phyloP scores from a whole-genome alignment of 2,113 vertebrate genomes.

The Pipra filicauda region DNA sequence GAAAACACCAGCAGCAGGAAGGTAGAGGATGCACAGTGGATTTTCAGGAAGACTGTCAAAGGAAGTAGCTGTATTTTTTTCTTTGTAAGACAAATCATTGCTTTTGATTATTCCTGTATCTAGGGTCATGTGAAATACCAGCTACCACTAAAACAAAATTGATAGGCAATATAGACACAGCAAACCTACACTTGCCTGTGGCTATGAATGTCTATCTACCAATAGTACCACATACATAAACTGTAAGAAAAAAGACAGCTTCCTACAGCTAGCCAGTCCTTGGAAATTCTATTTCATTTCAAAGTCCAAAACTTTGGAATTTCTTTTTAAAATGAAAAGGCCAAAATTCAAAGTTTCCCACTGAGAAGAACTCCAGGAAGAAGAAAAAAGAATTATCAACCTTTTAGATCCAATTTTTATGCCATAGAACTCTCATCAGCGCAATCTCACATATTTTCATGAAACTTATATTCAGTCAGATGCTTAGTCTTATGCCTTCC shows the following conservation, averaged over 20 bases:
- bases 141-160: background rate
- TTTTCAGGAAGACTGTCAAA: background rate
- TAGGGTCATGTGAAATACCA: background rate
- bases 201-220: background rate
- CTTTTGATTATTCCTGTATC: background rate
- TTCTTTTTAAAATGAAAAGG: background rate
- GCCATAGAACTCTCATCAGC: background rate
- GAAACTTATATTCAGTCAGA: background rate
- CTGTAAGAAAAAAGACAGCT: background rate
- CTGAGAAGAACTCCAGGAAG: background rate
- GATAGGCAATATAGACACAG: background rate
- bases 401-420: background rate
- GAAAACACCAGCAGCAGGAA: background rate
- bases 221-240: background rate
- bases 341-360: background rate
- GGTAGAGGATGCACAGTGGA: background rate
- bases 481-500: background rate
- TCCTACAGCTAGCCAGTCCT: background rate
- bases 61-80: background rate
- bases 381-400: background rate
- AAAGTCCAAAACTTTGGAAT: background rate
- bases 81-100: background rate
- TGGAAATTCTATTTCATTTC: background rate
- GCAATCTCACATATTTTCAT: background rate
- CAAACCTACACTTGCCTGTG: background rate